These are phyloP conservation scores for Amphiura filiformis DNA, from an alignment of 35 echinoderm and acorn worm genomes.

Conservation along the genomic window DNA sequence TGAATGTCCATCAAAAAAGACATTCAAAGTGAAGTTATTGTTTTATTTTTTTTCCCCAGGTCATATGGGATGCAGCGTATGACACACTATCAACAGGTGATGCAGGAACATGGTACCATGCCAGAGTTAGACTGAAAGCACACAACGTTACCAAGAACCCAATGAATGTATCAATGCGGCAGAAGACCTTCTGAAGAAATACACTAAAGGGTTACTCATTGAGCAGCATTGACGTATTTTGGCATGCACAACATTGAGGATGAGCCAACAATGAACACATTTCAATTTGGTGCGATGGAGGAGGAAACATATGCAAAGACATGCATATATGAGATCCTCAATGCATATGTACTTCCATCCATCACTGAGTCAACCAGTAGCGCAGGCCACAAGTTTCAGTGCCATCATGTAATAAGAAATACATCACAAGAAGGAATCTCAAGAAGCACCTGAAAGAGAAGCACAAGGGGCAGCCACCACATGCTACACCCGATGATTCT, in stretches of 20 bases:
- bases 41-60: slow-evolving; percentile 16
- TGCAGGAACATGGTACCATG: slow-evolving; percentile 25
- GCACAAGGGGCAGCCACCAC: background rate
- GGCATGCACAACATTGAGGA: slow-evolving; percentile 20
- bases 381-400: slow-evolving; percentile 6
- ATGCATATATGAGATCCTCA: slow-evolving; percentile 1
- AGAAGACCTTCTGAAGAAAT: slow-evolving; percentile 23
- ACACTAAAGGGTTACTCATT: slow-evolving; percentile 22
- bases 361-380: background rate
- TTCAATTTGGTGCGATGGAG: background rate
- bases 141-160: slow-evolving; percentile 33
- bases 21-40: too few relatives aligned
- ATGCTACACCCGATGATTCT: background rate
- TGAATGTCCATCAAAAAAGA: too few relatives aligned
- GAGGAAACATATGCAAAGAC: background rate
- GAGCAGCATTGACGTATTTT: slow-evolving; percentile 17
- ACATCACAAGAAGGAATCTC: slow-evolving; percentile 11
- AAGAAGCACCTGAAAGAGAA: slow-evolving; percentile 23
- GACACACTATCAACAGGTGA: slow-evolving; percentile 25
- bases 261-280: slow-evolving; percentile 19
- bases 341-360: slow-evolving; percentile 15
- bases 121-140: slow-evolving; percentile 9
- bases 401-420: slow-evolving; percentile 22
- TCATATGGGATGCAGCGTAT: slow-evolving; percentile 34
- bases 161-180: slow-evolving; percentile 36